Conservation (phyloP, 2,113 vertebrate genomes). For the Phalacrocorax pelagicus region DNA sequence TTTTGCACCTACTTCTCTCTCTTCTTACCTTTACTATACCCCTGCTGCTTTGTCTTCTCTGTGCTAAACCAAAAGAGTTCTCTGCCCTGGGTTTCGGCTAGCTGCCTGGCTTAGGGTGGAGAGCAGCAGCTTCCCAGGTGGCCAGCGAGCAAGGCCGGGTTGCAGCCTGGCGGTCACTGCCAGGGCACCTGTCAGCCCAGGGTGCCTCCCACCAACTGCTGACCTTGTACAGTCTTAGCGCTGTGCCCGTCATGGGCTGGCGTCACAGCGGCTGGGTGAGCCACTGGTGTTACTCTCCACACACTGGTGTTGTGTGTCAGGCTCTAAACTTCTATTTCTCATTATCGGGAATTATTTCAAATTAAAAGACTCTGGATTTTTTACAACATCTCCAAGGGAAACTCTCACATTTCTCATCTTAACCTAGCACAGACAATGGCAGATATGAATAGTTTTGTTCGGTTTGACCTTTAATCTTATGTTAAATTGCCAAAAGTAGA, state of each 20-base stretch:
- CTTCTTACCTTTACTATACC: not conserved
- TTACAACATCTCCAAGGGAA: not conserved
- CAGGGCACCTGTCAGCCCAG: not conserved
- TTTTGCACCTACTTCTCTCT: not conserved
- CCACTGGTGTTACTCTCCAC: rapidly evolving
- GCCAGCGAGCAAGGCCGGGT: not conserved
- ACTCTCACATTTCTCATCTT: not conserved
- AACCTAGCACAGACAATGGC: not conserved
- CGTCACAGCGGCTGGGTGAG: not conserved
- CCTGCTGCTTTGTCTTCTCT: not conserved
- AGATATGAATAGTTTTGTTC: not conserved
- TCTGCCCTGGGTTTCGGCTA: not conserved
- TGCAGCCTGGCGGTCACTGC: rapidly evolving
- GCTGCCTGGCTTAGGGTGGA: not conserved
- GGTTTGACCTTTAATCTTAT: not conserved
- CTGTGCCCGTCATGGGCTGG: rapidly evolving
- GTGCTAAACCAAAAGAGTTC: not conserved
- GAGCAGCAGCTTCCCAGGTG: not conserved
- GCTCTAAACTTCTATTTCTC: not conserved
- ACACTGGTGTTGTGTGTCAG: too few species aligned
- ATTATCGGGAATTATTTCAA: not conserved
- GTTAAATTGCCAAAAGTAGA: not conserved
- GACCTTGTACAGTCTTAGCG: not conserved
- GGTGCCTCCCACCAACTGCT: not conserved
- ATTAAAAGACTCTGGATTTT: not conserved